phyloP scores from a whole-genome alignment of 2,888 invertebrate genomes.

The Galerucella nymphaeae region DNA sequence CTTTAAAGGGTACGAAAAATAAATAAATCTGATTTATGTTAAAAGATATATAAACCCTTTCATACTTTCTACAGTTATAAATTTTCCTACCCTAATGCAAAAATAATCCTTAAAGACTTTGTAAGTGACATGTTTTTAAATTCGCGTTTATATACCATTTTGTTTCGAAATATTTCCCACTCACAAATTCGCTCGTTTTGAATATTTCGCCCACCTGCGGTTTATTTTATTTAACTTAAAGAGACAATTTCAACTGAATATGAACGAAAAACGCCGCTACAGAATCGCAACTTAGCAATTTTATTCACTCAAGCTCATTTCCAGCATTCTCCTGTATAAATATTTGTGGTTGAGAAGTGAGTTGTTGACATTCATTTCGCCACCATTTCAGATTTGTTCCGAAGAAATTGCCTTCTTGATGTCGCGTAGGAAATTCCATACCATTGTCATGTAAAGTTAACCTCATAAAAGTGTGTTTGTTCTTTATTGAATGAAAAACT shows the following conservation, averaged over 20 bases:
- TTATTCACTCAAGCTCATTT: constrained; percentile 25
- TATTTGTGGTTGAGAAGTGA: constrained; percentile 31
- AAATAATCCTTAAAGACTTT: background rate
- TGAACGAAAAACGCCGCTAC: constrained; percentile 12
- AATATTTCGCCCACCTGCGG: background rate
- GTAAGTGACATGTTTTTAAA: background rate
- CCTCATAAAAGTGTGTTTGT: constrained; percentile 25
- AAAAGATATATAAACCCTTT: background rate
- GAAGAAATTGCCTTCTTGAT: constrained; percentile 47
- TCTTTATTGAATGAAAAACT: constrained; percentile 17
- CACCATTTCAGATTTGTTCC: constrained; percentile 51
- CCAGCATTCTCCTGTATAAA: constrained; percentile 33
- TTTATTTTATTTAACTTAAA: constrained; percentile 7
- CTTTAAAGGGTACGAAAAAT: background rate
- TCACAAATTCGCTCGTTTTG: background rate
- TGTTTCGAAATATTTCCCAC: constrained; percentile 1
- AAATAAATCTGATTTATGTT: background rate
- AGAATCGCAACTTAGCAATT: constrained; percentile 21
- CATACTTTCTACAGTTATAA: background rate
- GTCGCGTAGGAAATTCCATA: constrained; percentile 46
- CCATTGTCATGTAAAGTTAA: constrained; percentile 51
- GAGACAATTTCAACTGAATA: constrained; percentile 7
- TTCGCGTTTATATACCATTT: background rate
- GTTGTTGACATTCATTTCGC: constrained; percentile 49
- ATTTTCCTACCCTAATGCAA: background rate